Evolutionary conservation across 2,888 invertebrate genomes (phyloP).

Genomic region (Hartigia nigra): DNA sequence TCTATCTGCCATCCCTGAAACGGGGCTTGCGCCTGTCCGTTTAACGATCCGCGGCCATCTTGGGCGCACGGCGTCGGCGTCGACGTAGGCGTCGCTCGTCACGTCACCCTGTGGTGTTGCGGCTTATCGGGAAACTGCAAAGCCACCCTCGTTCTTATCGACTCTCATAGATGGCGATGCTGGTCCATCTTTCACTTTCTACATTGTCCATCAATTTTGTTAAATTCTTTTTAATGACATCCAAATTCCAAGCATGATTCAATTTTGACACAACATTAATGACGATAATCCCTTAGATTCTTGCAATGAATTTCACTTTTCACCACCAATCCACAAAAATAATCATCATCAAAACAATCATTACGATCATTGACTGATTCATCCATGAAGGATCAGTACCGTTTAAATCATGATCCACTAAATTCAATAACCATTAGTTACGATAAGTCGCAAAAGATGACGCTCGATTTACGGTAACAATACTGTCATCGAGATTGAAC

Average conservation of each 20-base stretch:
- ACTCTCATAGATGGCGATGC: constrained; percentile 55
- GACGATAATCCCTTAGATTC: not conserved
- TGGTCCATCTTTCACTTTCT: constrained; percentile 18
- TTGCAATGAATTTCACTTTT: not conserved
- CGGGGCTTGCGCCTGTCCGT: constrained; percentile 53
- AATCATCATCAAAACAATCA: not conserved
- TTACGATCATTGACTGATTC: not conserved
- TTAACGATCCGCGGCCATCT: constrained; percentile 57
- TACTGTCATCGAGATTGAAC: not conserved
- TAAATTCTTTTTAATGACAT: not conserved
- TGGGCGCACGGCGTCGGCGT: constrained; percentile 54
- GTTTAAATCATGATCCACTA: no score
- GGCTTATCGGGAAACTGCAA: constrained; percentile 58
- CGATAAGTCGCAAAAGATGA: no score
- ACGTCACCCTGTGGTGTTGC: constrained; percentile 49
- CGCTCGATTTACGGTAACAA: not conserved
- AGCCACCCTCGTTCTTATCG: constrained; percentile 54
- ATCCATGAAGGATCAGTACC: not conserved
- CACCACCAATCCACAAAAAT: not conserved
- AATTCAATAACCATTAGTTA: no score
- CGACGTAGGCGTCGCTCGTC: constrained; percentile 44
- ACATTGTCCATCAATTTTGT: not conserved
- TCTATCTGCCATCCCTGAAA: constrained; percentile 17
- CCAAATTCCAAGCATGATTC: not conserved
- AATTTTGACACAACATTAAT: not conserved